Percentiles rank a stretch among this genome's conserved stretches.
Evolutionary conservation across 2,113 vertebrate genomes (phyloP).

Genomic region (Bubo blakistoni): DNA sequence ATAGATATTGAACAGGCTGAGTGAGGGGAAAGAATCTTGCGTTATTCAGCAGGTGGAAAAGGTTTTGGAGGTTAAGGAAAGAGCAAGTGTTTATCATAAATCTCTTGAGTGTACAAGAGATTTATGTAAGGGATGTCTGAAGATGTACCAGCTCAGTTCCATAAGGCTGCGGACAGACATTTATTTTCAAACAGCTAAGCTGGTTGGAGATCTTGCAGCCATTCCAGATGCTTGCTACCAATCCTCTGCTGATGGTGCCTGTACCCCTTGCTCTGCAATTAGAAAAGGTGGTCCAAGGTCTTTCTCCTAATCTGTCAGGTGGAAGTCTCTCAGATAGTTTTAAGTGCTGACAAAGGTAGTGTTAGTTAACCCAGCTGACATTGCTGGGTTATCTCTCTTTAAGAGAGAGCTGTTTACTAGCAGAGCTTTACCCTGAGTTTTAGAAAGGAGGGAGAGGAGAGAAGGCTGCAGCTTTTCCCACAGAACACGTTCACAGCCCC

Average conservation of each 20-base stretch:
- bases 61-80: constrained; percentile 48
- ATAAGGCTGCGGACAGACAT: background rate
- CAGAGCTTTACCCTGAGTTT: background rate
- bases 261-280: background rate
- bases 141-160: constrained; percentile 38
- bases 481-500: background rate
- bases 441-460: background rate
- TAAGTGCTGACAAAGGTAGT: background rate
- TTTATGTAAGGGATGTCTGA: constrained; percentile 38
- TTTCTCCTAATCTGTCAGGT: background rate
- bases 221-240: constrained; percentile 15
- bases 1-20: constrained; percentile 34
- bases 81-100: constrained; percentile 65
- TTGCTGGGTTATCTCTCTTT: background rate
- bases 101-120: constrained; percentile 25
- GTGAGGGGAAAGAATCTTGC: constrained; percentile 33
- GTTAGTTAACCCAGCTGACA: background rate
- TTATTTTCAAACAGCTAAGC: constrained; percentile 51
- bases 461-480: background rate
- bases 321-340: background rate
- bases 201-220: background rate
- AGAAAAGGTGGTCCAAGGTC: background rate
- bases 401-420: background rate
- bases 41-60: constrained; percentile 60
- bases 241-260: background rate